Evolutionary conservation across 2,888 invertebrate genomes (phyloP).

Genomic region (Dyspetes luteomarginatus): DNA sequence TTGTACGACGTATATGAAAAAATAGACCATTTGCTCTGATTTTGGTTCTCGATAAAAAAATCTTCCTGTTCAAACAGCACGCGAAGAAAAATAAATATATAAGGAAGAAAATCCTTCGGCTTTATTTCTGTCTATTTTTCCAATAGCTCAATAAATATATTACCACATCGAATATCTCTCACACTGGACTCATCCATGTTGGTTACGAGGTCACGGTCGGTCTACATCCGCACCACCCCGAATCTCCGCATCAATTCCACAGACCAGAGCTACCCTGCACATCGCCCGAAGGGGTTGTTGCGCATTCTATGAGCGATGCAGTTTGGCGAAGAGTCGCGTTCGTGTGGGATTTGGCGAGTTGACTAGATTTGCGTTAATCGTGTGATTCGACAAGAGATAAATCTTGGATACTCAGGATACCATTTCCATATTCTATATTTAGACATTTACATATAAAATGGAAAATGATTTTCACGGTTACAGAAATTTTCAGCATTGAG

Average conservation of each 20-base stretch:
- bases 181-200: background rate
- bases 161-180: slow-evolving; percentile 22
- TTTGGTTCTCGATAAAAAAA: background rate
- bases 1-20: too few relatives aligned
- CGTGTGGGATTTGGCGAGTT: background rate
- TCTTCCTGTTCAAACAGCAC: too few relatives aligned
- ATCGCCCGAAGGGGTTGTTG: slow-evolving; percentile 24
- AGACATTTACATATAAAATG: background rate
- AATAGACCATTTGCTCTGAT: background rate
- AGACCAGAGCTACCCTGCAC: slow-evolving; percentile 22
- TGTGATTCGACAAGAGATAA: too few relatives aligned
- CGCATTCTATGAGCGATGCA: slow-evolving; percentile 46
- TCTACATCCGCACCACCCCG: slow-evolving; percentile 29
- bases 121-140: slow-evolving; percentile 32
- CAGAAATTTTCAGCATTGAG: too few relatives aligned
- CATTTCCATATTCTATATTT: background rate
- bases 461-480: too few relatives aligned
- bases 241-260: slow-evolving; percentile 43
- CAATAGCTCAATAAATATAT: slow-evolving; percentile 30
- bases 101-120: background rate
- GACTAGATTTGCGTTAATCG: background rate
- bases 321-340: slow-evolving; percentile 19
- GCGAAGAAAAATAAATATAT: background rate
- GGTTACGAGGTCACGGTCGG: slow-evolving; percentile 54
- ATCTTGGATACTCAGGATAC: background rate